phyloP scores from a whole-genome alignment of 2,888 invertebrate species.

The Pelosia muscerda region DNA sequence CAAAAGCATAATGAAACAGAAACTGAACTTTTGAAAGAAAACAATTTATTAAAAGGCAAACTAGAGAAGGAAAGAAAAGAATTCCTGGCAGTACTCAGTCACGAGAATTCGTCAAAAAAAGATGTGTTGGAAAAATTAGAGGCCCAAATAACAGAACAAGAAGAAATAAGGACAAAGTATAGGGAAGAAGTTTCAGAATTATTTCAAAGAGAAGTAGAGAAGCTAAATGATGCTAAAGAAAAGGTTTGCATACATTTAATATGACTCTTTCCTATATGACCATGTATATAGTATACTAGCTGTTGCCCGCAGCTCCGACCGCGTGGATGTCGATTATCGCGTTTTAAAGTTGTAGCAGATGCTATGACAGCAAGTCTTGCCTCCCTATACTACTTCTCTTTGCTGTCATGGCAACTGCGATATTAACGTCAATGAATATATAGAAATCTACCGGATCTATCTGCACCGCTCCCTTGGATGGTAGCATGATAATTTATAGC shows the following conservation, averaged over 20 bases:
- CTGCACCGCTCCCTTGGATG: too few species aligned
- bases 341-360: too few species aligned
- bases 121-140: conserved; percentile 82
- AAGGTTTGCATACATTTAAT: conserved; percentile 68
- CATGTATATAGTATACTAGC: too few species aligned
- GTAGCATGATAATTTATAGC: too few species aligned
- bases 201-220: conserved; percentile 75
- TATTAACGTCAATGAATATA: too few species aligned
- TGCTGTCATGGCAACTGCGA: too few species aligned
- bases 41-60: conserved; percentile 78
- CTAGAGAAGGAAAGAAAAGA: conserved; percentile 81
- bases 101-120: conserved; percentile 85
- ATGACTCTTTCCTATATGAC: not conserved
- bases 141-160: conserved; percentile 79
- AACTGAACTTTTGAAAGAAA: conserved; percentile 78
- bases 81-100: conserved; percentile 78
- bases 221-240: conserved; percentile 77
- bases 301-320: too few species aligned
- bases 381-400: too few species aligned
- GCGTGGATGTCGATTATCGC: too few species aligned
- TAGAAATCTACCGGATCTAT: too few species aligned
- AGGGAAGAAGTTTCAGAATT: conserved; percentile 72
- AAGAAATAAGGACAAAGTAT: conserved; percentile 77
- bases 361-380: too few species aligned
- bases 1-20: conserved; percentile 75